Percentiles rank a stretch among this genome's conserved stretches.
These are phyloP conservation scores for Furcifer pardalis DNA, from an alignment of 2,797 vertebrate species.

Conservation along the genomic window DNA sequence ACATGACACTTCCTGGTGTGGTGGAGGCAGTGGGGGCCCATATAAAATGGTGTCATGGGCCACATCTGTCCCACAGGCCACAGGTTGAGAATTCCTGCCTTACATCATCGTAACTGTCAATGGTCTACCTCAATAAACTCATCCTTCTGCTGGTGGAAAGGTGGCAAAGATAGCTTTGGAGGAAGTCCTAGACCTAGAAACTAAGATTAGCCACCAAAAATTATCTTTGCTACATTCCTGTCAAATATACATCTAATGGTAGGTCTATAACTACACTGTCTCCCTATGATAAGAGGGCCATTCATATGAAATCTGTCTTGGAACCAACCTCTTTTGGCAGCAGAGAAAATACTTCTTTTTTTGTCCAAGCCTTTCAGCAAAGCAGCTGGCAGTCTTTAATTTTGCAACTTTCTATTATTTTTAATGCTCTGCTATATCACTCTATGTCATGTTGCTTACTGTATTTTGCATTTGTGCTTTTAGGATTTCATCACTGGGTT, in stretches of 20 bases:
- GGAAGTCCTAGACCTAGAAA: background rate
- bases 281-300: background rate
- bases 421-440: background rate
- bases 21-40: too few species aligned
- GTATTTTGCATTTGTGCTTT: background rate
- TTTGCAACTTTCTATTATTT: background rate
- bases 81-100: too few species aligned
- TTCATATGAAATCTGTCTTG: background rate
- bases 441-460: background rate
- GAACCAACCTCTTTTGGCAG: background rate
- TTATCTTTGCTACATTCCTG: background rate
- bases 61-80: too few species aligned
- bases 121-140: too few species aligned
- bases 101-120: too few species aligned
- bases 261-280: background rate
- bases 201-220: background rate
- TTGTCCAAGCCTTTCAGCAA: background rate
- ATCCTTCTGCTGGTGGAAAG: background rate
- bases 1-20: too few species aligned
- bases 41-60: too few species aligned
- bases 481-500: background rate
- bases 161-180: background rate
- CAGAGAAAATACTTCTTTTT: background rate
- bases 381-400: background rate
- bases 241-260: background rate